Base-by-base conservation (phyloP, 2,888 invertebrate species). In the Troglohyphantes excavatus region DNA sequence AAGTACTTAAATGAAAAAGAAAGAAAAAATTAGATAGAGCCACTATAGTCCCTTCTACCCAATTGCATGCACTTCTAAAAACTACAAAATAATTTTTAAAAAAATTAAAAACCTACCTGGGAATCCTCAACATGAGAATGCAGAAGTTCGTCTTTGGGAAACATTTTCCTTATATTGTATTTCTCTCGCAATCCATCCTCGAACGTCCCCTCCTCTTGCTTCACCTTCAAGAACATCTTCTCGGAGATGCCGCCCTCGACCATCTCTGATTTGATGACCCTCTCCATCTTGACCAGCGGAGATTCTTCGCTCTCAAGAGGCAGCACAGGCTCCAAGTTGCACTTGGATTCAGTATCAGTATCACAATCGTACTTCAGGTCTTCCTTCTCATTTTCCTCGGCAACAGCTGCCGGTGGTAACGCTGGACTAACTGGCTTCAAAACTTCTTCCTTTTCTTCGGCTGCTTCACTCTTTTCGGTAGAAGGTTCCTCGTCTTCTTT, bases 401-500 rank as follows among this genome's bases (percentile, higher is more conserved):
- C 5, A 26, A 23, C 21, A 21, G 72, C 17, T n/a, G 78, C 13
- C 1, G n/a, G 17, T 13, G 85, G 61, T 5, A 26, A 6, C 0
- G 0, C 53, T n/a, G 27, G 65, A 33, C 19, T 70, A 43, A 53
- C 26, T 13, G n/a, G 5, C 29, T 59, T 72, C 11, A 21, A 63
- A 29, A 67, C 6, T 9, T n/a, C 68, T 70, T 91, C 88, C n/a
- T 53, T 53, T 53, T 6, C 17, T 9, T 3, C 3, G 5, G 53
- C 13, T n/a, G n/a, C 7, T 26, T 92, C 91, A 83, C 91, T 67
- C 23, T 92, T 90, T 27, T 92, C 92, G 19, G 83, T 39, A 23
- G 53, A 21, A 17, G 11, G n/a, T 23, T 90, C 85, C 39, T 92
- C 92, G 78, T 92, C 91, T 2, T 90, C 89, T 79, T 91, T 91